Percentiles rank a stretch among this genome's conserved stretches.
phyloP scores from a whole-genome alignment of 2,888 invertebrate species.

The Camptogramma bilineatum region DNA sequence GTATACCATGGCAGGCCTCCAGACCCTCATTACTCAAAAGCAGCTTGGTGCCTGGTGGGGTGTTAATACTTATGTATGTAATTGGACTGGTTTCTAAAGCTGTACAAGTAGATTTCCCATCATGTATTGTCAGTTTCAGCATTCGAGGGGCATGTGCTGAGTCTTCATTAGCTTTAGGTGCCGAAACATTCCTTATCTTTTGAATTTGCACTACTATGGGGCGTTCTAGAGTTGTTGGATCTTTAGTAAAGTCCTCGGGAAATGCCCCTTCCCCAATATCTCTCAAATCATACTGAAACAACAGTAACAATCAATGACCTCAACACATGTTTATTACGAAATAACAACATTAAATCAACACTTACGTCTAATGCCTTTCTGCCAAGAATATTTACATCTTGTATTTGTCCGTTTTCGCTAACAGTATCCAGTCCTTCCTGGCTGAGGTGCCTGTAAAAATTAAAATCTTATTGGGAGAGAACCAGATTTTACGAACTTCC shows the following conservation, averaged over 20 bases:
- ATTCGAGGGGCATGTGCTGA: constrained; percentile 92
- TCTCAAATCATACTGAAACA: constrained; percentile 89
- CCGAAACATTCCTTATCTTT: constrained; percentile 94
- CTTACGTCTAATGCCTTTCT: constrained; percentile 90
- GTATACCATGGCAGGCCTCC: constrained; percentile 89
- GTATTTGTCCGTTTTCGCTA: constrained; percentile 87
- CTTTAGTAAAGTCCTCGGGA: constrained; percentile 88
- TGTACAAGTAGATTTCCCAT: constrained; percentile 92
- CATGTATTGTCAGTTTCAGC: constrained; percentile 93
- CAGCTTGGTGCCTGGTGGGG: constrained; percentile 96
- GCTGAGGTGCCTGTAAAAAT: constrained; percentile 88
- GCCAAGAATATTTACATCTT: constrained; percentile 87
- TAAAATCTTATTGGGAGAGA: constrained; percentile 41
- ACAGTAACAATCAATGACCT: constrained; percentile 44
- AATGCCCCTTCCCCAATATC: constrained; percentile 92
- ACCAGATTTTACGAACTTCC: constrained; percentile 23
- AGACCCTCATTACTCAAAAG: constrained; percentile 74
- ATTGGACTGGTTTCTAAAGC: constrained; percentile 92
- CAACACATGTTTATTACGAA: constrained; percentile 39
- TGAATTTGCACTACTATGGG: constrained; percentile 94
- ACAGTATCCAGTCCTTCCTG: constrained; percentile 89
- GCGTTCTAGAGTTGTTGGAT: constrained; percentile 78
- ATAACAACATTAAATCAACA: constrained; percentile 44
- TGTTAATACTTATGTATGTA: constrained; percentile 89
- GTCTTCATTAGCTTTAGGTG: constrained; percentile 96